Base-by-base conservation (phyloP, 2,797 vertebrate species). In the Acrocephalus scirpaceus region DNA sequence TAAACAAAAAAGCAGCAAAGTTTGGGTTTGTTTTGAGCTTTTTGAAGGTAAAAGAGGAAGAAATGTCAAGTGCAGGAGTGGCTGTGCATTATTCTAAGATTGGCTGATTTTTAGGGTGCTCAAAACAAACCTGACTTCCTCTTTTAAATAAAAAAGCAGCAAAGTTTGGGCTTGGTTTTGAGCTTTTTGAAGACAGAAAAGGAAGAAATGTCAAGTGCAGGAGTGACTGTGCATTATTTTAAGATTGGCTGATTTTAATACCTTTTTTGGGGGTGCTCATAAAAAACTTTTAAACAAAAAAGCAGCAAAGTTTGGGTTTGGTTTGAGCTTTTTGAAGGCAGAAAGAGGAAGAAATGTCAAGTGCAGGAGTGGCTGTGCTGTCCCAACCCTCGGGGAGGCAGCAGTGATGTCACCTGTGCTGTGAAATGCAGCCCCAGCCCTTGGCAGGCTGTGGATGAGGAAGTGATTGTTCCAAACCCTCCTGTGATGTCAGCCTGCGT, bases 91-190 rank as follows among this genome's bases (percentile, higher is more conserved):
- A 12, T 34, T 29, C 26, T 0, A 61, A 36, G 9, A 32, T 5
- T 13, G 8, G 10, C 0, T 21, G 23, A 29, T 18, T 21, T n/a
- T n/a, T n/a, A n/a, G n/a, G n/a, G n/a, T n/a, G n/a, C n/a, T n/a
- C n/a, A n/a, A n/a, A n/a, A n/a, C n/a, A n/a, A n/a, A n/a, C n/a
- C 0, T 2, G 1, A 3, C 12, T 14, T 17, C 13, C 20, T 30
- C 7, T 18, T n/a, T 12, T 13, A 38, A 34, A 29, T 7, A 38
- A 16, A 25, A 32, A 38, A 38, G 54, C 1, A 13, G 11, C 6
- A 2, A 32, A 64, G 7, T 4, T 16, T n/a, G 69, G 13, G n/a
- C 1, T 15, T 10, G 4, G 30, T 21, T 26, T 26, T 26, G 21
- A 18, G 32, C 1, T 32, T 27, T 56, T 16, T 30, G 1, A 26